Evolutionary conservation across 2,888 invertebrate genomes (phyloP).

Genomic region (Lithophane semibrunnea): DNA sequence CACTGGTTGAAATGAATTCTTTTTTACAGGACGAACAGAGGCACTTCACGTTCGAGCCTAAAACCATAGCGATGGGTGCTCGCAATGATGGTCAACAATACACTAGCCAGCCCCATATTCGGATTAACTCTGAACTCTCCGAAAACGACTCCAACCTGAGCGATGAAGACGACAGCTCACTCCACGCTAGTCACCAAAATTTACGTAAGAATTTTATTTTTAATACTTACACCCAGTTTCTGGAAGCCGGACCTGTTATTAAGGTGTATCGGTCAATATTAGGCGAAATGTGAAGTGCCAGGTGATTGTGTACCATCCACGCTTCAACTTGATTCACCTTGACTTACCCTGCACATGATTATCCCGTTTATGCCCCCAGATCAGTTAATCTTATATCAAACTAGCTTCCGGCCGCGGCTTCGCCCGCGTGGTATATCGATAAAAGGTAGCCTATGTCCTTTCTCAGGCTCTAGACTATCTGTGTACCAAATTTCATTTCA

Average conservation of each 20-base stretch:
- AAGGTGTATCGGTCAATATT: background rate
- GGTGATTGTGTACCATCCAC: background rate
- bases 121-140: conserved; percentile 79
- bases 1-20: background rate
- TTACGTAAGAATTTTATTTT: conserved; percentile 75
- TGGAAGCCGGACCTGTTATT: background rate
- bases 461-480: no score
- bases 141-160: conserved; percentile 86
- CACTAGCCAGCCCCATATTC: conserved; percentile 80
- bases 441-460: no score
- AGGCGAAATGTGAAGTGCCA: background rate
- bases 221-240: background rate
- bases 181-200: conserved; percentile 83
- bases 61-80: conserved; percentile 78
- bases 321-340: background rate
- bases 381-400: no score
- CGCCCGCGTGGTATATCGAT: no score
- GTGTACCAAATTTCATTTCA: no score
- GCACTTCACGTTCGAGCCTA: conserved; percentile 82
- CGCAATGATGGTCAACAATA: conserved; percentile 69
- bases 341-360: background rate
- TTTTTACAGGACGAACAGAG: conserved; percentile 76
- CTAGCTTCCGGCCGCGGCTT: no score
- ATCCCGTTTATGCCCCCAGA: background rate
- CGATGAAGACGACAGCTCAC: conserved; percentile 84